Conservation (phyloP, 1,140 invertebrate genomes). For the Eueides isabella region DNA sequence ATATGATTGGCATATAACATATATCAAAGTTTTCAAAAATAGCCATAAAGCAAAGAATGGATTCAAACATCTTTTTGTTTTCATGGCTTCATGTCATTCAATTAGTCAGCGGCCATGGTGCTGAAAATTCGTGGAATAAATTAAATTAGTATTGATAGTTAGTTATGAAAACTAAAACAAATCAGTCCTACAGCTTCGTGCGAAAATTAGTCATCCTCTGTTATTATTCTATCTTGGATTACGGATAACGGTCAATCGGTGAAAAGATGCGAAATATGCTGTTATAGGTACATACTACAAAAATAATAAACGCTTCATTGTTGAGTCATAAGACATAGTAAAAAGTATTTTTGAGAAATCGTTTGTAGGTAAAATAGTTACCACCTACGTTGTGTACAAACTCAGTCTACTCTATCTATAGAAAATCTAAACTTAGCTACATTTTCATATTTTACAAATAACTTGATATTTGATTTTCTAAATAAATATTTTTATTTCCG, state of each 20-base stretch:
- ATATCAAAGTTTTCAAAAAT: too few relatives aligned
- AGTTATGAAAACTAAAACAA: background rate
- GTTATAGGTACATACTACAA: background rate
- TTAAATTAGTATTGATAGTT: background rate
- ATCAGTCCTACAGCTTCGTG: background rate
- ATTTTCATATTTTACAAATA: background rate
- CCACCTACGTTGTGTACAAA: background rate
- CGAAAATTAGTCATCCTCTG: background rate
- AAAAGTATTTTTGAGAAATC: background rate
- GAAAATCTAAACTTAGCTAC: background rate
- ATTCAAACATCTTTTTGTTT: too few relatives aligned
- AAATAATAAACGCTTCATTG: background rate
- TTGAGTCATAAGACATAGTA: constrained; percentile 15
- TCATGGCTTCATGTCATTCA: too few relatives aligned
- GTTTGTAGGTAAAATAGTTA: background rate
- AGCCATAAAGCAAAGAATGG: too few relatives aligned
- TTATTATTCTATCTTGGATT: constrained; percentile 5
- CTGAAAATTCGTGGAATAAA: background rate
- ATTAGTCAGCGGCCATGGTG: background rate
- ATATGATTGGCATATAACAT: too few relatives aligned
- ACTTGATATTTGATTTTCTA: too few relatives aligned
- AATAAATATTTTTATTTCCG: too few relatives aligned
- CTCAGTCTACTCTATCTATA: background rate
- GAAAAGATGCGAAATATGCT: constrained; percentile 14
- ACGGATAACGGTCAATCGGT: constrained; percentile 11